Conservation (phyloP, 2,113 vertebrate species). For the Xenopus laevis region DNA sequence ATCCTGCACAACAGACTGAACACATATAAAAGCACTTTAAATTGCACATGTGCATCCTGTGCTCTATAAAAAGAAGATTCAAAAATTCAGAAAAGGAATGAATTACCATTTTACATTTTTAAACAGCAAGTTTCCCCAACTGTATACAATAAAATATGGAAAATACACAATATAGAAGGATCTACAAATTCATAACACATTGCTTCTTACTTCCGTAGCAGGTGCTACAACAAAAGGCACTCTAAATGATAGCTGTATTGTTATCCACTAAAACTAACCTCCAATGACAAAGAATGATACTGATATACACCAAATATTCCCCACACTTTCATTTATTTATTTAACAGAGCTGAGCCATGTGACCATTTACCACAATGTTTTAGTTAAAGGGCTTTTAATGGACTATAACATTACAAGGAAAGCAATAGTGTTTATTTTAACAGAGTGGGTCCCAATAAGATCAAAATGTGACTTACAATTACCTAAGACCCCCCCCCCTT, state of each 20-base stretch:
- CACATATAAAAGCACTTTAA: too few species aligned
- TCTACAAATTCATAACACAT: background rate
- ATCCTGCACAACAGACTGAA: too few species aligned
- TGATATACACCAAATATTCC: slow-evolving; percentile 9
- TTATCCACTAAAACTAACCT: background rate
- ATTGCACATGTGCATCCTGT: too few species aligned
- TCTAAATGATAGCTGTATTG: background rate
- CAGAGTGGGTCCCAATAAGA: slow-evolving; percentile 48
- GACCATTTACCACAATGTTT: slow-evolving; percentile 15
- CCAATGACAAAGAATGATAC: slow-evolving; percentile 16
- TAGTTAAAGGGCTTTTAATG: slow-evolving; percentile 45
- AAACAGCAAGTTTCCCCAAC: too few species aligned
- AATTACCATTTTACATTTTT: too few species aligned
- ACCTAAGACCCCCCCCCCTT: slow-evolving; percentile 35
- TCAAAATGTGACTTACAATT: slow-evolving; percentile 48
- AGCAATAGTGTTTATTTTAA: slow-evolving; percentile 55
- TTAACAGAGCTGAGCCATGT: slow-evolving; percentile 39
- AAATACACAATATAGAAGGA: too few species aligned
- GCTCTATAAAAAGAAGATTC: too few species aligned
- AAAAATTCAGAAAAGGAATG: too few species aligned
- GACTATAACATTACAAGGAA: slow-evolving; percentile 47
- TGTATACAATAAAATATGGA: too few species aligned
- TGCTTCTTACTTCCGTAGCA: background rate
- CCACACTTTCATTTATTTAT: background rate
- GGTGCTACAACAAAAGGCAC: background rate